Evolutionary conservation across 2,113 vertebrate genomes (phyloP).

Genomic region (Bolborhynchus lineola): DNA sequence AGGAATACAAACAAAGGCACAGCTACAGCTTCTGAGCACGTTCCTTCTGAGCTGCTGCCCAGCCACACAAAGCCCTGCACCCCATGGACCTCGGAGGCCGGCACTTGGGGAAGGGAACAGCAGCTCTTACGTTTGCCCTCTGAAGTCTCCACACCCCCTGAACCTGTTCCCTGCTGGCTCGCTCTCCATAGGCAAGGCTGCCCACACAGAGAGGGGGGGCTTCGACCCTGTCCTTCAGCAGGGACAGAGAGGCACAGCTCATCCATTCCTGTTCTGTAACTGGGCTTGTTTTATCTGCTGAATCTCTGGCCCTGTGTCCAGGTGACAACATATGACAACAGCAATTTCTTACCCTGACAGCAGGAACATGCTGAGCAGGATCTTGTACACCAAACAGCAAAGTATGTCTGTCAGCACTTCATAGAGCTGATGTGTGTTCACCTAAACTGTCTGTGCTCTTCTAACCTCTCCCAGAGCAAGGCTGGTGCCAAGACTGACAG

Average conservation of each 20-base stretch:
- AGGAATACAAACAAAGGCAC: constrained; percentile 21
- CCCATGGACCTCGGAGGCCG: background rate
- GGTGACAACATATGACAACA: background rate
- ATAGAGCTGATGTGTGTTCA: background rate
- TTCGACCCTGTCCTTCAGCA: background rate
- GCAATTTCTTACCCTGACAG: constrained; percentile 46
- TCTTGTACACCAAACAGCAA: background rate
- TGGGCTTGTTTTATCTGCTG: background rate
- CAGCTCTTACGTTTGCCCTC: background rate
- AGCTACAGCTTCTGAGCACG: background rate
- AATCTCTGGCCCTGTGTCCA: background rate
- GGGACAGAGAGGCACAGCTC: background rate
- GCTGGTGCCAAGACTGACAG: background rate
- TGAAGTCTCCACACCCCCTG: background rate
- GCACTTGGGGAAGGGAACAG: background rate
- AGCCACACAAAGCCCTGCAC: constrained; percentile 9
- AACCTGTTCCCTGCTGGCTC: background rate
- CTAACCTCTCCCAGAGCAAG: background rate
- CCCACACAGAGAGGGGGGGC: background rate
- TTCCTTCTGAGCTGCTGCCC: background rate
- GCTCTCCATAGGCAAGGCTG: background rate
- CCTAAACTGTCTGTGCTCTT: background rate
- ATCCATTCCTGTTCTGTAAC: background rate
- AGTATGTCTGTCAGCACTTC: constrained; percentile 6
- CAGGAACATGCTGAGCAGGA: background rate